Evolutionary conservation across 2,797 vertebrate species (phyloP).

Genomic region (Gambusia yucatana): DNA sequence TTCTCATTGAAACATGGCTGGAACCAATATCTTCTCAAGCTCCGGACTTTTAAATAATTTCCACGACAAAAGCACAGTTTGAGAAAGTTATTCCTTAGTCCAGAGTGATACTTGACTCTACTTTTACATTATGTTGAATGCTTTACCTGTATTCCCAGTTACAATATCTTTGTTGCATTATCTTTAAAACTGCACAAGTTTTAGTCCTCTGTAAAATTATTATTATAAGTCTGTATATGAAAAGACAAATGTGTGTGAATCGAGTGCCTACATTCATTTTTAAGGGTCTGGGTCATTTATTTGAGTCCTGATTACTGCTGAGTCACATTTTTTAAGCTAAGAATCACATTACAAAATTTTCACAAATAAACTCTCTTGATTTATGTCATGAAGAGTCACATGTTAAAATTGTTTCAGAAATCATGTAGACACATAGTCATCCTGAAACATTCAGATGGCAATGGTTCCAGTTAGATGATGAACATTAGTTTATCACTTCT

Average conservation of each 20-base stretch:
- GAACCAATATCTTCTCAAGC: slow-evolving; percentile 14
- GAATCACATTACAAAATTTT: neutral
- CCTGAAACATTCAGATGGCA: neutral
- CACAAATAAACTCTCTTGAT: slow-evolving; percentile 20
- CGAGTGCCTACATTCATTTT: neutral
- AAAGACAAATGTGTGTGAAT: neutral
- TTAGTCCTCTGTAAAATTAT: slow-evolving; percentile 1
- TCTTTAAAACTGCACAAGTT: slow-evolving; percentile 3
- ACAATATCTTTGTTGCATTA: slow-evolving; percentile 5
- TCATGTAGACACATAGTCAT: neutral
- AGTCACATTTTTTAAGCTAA: neutral
- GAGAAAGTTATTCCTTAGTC: neutral
- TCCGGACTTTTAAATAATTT: slow-evolving; percentile 12
- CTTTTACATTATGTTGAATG: slow-evolving; percentile 16
- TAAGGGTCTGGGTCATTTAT: neutral
- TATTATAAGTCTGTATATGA: neutral
- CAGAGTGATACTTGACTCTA: slow-evolving; percentile 13
- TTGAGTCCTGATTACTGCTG: neutral
- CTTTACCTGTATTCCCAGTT: slow-evolving; percentile 8
- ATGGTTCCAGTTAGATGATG: neutral
- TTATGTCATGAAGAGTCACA: neutral
- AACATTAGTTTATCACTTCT: neutral
- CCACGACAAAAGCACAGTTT: slow-evolving; percentile 18
- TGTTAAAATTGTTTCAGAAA: neutral
- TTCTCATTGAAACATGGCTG: slow-evolving; percentile 26